A percentile compares a stretch with the other conserved stretches of the same genome.
phyloP scores from a whole-genome alignment of 2,888 invertebrate genomes.

The Acrobeloides nanus region DNA sequence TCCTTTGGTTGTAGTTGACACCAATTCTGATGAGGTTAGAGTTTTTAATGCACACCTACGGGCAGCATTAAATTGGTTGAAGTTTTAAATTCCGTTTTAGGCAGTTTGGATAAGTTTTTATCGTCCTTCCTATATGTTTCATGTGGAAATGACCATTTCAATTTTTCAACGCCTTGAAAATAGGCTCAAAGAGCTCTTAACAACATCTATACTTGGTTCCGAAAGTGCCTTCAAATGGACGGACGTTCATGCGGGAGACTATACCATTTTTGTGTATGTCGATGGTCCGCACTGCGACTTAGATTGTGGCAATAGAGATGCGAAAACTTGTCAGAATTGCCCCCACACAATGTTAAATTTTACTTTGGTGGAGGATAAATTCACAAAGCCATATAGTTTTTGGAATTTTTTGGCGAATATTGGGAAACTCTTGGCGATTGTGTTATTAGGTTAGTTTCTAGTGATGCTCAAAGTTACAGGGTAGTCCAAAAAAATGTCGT shows the following conservation, averaged over 20 bases:
- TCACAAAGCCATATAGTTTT: constrained; percentile 8
- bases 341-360: constrained; percentile 34
- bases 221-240: constrained; percentile 14
- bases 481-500: no score
- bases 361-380: constrained; percentile 25
- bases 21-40: constrained; percentile 11
- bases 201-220: neutral
- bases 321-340: neutral
- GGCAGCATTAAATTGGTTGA: neutral
- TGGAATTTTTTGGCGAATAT: constrained; percentile 2
- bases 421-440: neutral
- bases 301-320: constrained; percentile 17
- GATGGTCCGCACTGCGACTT: constrained; percentile 35
- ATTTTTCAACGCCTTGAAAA: neutral
- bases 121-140: no score
- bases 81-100: no score
- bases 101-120: no score
- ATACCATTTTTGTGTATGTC: constrained; percentile 31
- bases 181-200: neutral
- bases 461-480: neutral
- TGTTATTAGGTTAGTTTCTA: neutral
- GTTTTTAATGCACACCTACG: neutral
- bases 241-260: constrained; percentile 23
- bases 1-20: constrained; percentile 32
- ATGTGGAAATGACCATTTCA: no score